Conservation (phyloP, 2,888 invertebrate genomes). For the Pharmacophagus antenor region DNA sequence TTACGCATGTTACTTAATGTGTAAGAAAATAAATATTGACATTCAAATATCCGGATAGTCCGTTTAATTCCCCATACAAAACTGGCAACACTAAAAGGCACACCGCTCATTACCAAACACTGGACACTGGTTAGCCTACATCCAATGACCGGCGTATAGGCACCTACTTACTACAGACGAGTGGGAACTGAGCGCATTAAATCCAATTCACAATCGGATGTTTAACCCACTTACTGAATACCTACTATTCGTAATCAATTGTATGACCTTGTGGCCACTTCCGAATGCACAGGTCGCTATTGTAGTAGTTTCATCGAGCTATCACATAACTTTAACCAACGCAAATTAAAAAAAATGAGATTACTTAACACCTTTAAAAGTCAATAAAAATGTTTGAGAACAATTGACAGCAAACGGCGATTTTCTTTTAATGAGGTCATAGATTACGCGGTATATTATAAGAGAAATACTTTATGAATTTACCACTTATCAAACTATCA, state of each 20-base stretch:
- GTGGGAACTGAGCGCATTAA: slow-evolving; percentile 32
- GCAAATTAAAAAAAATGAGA: not conserved
- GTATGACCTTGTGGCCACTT: slow-evolving; percentile 28
- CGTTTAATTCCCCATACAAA: not conserved
- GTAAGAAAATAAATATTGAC: too few relatives aligned
- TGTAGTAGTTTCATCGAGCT: not conserved
- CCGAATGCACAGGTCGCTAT: slow-evolving; percentile 1
- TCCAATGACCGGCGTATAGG: slow-evolving; percentile 54
- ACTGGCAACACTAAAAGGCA: slow-evolving; percentile 22
- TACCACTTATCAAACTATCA: too few relatives aligned
- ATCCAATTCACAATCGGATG: slow-evolving; percentile 29
- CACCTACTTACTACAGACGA: slow-evolving; percentile 39
- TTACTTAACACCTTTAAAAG: not conserved
- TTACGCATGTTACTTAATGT: too few relatives aligned
- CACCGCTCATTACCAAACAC: slow-evolving; percentile 54
- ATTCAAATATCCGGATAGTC: slow-evolving; percentile 1
- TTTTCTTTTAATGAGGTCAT: too few relatives aligned
- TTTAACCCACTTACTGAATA: slow-evolving; percentile 21
- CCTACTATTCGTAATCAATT: slow-evolving; percentile 24
- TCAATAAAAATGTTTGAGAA: too few relatives aligned
- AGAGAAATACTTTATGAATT: too few relatives aligned
- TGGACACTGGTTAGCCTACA: slow-evolving; percentile 73
- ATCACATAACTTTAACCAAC: not conserved
- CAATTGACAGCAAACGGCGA: too few relatives aligned
- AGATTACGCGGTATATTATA: too few relatives aligned